Conservation (phyloP, 2,888 invertebrate species). For the Hirtodrosophila histrioides region DNA sequence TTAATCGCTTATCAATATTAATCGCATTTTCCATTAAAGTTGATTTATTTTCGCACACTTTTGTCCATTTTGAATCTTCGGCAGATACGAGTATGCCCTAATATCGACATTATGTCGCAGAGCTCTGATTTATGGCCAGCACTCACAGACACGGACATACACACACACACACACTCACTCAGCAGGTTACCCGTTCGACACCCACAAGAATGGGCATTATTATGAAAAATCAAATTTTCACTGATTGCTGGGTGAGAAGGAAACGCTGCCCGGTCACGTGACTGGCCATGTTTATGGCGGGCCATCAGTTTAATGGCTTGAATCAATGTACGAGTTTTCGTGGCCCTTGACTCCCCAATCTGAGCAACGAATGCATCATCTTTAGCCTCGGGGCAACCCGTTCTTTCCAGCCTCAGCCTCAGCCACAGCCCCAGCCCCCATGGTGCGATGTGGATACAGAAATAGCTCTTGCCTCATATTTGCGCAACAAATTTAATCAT, state of each 20-base stretch:
- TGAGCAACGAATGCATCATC: not conserved
- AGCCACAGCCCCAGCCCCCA: not conserved
- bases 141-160: constrained; percentile 10
- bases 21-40: constrained; percentile 43
- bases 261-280: constrained; percentile 52
- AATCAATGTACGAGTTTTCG: constrained; percentile 39
- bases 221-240: constrained; percentile 73
- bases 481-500: constrained; percentile 41
- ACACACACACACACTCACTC: constrained; percentile 8
- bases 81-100: constrained; percentile 56
- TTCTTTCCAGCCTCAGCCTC: not conserved
- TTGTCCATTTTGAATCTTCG: constrained; percentile 27
- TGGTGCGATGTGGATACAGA: constrained; percentile 12
- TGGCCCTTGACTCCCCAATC: constrained; percentile 1
- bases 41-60: constrained; percentile 26
- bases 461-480: constrained; percentile 37
- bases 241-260: constrained; percentile 51
- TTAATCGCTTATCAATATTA: constrained; percentile 29
- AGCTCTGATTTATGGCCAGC: constrained; percentile 62
- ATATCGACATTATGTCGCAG: constrained; percentile 70
- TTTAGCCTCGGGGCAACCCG: not conserved
- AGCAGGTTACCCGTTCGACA: constrained; percentile 14
- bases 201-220: constrained; percentile 41
- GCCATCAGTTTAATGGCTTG: constrained; percentile 63
- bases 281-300: constrained; percentile 58